Evolutionary conservation across 2,797 vertebrate genomes (phyloP), one percentile per base, ranked within the genome.

Genomic region (Catamblyrhynchus diadema): DNA sequence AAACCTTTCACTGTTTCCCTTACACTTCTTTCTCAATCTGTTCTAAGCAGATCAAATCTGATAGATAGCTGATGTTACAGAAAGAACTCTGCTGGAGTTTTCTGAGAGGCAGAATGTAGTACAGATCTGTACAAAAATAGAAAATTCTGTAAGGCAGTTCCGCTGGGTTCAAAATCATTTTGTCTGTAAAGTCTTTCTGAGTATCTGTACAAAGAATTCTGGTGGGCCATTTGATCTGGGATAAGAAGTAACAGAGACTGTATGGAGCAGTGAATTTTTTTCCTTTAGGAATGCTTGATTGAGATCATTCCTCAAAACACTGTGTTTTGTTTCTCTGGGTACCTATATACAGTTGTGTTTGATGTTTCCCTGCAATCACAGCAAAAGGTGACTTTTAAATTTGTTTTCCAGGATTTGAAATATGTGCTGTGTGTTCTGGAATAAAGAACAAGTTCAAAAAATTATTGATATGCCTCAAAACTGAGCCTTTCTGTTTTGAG

Each of bases 31-130:
- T 94, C 93, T 94, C 77, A 87, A 93, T 87, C 92, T 88, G 50
- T 77, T 95, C 81, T 91, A 92, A 90, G 92, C 66, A 93, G 93
- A 96, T 93, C 75, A 96, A 93, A 92, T 88, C 74, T 81, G 91
- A 62, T 85, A 95, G 86, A 59, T 77, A 75, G 81, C 69, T 92
- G 86, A 86, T 92, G 84, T 51, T 93, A 94, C 39, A 95, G 80
- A 95, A 94, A 72, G 86, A 92, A 67, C 95, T 91, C 91, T 92
- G 93, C 72, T 93, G 95, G 96, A 96, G 75, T 94, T 94, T 88
- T 95, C 86, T 79, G 74, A 91, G 72, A 86, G 54, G 66, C 50
- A 83, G 81, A 91, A 92, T 59, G 53, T 47, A 87, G 69, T 60
- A 44, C 73, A 90, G 89, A 74, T 83, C 81, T 61, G 86, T 47